A percentile compares a stretch with the other conserved stretches of the same genome.
These are phyloP conservation scores for Brachymystax lenok DNA, from an alignment of 2,797 vertebrate genomes.

Conservation along the genomic window DNA sequence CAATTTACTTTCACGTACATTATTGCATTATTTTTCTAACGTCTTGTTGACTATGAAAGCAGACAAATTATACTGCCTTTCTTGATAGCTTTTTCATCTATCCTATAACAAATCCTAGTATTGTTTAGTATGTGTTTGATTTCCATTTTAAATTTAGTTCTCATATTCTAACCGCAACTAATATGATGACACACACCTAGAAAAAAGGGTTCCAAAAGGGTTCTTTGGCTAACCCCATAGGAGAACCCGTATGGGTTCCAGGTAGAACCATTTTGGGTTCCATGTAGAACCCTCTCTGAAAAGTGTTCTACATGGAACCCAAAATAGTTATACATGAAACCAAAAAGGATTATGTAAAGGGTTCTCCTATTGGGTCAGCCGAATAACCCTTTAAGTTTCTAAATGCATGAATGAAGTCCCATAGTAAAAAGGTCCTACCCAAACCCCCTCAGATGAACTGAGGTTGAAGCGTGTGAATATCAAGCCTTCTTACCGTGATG, in stretches of 20 bases:
- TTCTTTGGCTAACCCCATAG: no score
- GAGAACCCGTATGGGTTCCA: no score
- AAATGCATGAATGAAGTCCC: background rate
- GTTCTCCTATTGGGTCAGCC: no score
- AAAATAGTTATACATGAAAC: no score
- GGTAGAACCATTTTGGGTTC: no score
- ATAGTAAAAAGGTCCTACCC: background rate
- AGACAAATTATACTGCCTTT: conserved; percentile 9
- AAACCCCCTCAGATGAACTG: no score
- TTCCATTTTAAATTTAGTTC: background rate
- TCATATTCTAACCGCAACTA: background rate
- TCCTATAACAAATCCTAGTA: background rate
- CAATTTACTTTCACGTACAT: background rate
- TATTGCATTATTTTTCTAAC: background rate
- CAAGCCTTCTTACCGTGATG: background rate
- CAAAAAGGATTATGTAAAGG: no score
- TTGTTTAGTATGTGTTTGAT: background rate
- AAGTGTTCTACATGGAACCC: no score
- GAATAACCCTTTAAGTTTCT: no score
- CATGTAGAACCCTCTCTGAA: no score
- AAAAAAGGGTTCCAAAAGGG: no score
- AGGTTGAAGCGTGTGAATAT: background rate
- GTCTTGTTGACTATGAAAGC: background rate
- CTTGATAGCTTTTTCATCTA: background rate
- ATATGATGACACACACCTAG: background rate